Conservation (phyloP, 2,113 vertebrate species). For the Turdus rufiventris region DNA sequence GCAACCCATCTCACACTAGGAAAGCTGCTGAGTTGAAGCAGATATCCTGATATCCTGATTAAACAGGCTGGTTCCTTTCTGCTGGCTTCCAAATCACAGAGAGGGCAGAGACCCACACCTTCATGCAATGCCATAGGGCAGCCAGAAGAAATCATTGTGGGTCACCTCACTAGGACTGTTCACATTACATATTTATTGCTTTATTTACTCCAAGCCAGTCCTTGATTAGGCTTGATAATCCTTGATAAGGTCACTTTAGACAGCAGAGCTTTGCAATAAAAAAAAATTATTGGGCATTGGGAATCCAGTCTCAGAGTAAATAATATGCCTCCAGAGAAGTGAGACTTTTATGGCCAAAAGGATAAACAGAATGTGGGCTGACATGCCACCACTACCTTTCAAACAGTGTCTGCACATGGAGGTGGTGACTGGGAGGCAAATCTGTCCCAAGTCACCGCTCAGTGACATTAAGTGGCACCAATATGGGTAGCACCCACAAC, state of each 20-base stretch:
- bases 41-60: too few species aligned
- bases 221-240: not conserved
- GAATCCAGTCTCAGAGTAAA: not conserved
- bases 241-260: not conserved
- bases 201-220: not conserved
- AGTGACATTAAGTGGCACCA: not conserved
- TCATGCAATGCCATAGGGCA: not conserved
- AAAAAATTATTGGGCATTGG: not conserved
- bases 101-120: not conserved
- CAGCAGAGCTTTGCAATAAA: not conserved
- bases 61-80: not conserved
- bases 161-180: not conserved
- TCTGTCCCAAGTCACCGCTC: not conserved
- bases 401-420: not conserved
- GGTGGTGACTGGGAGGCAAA: not conserved
- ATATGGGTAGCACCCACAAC: not conserved
- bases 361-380: not conserved
- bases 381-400: not conserved
- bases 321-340: not conserved
- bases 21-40: not conserved
- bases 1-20: not conserved
- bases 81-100: not conserved
- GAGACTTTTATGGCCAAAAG: not conserved
- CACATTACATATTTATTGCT: not conserved
- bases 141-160: not conserved